Base-by-base conservation (phyloP, 2,113 vertebrate species). In the Charadrius vociferus region DNA sequence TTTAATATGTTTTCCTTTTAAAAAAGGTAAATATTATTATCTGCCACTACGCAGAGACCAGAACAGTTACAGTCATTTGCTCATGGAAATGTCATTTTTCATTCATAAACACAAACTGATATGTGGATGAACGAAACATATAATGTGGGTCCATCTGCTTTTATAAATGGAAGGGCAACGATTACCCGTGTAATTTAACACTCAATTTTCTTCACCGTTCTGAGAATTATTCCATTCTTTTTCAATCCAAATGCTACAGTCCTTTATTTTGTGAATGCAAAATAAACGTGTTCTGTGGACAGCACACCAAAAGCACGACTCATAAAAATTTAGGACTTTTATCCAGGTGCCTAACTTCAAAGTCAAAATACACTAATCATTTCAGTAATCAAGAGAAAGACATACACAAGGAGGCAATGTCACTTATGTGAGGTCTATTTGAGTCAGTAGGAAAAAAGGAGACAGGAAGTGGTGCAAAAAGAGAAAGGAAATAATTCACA, bases 1-100 rank as follows among this genome's bases (percentile, higher is more conserved):
- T 81, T 78, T 93, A 70, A 53, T 94, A 89, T 24, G 21, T 36
- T 92, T 86, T 62, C 9, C 19, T 91, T 58, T 50, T 73, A 36
- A 83, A 88, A 67, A 80, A 52, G 13, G n/a, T 63, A 88, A 93
- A 90, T 92, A 81, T 62, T 87, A 72, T 82, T 90, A 71, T 80
- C 52, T 81, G 14, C 17, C 26, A 74, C 86, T 81, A 30, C 45
- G 63, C 10, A 91, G 65, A 84, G 52, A 66, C 15, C 30, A 88
- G 63, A 81, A 70, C 7, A 18, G 6, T 72, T 92, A 14, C 52
- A 79, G 7, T 47, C 4, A 62, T 78, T 83, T 74, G 3, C 30
- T 83, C n/a, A 50, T 9, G 71, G 75, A 86, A 86, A 70, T 0
- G 0, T 36, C 18, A 34, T 45, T 88, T 93, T 91, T 87, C 5